Conservation (phyloP, 2,113 vertebrate genomes). For the Zosterops hypoxanthus region DNA sequence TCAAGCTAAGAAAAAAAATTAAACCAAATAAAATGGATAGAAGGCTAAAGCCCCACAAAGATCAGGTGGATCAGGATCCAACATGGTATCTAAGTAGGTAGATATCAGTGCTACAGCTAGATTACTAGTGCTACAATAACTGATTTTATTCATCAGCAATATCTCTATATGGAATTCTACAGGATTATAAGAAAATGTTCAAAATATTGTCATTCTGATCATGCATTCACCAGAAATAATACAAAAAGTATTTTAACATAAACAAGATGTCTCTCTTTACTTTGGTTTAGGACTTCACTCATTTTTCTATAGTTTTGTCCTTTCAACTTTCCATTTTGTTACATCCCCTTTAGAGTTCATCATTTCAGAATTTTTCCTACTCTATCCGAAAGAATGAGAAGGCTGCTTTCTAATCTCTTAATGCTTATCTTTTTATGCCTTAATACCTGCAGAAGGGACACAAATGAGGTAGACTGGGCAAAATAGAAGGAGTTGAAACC, state of each 20-base stretch:
- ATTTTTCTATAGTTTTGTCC: not conserved
- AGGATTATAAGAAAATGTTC: not conserved
- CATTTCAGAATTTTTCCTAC: not conserved
- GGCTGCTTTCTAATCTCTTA: not conserved
- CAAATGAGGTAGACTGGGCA: not conserved
- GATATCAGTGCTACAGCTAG: not conserved
- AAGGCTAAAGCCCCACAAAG: not conserved
- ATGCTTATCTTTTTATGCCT: not conserved
- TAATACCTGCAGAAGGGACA: not conserved
- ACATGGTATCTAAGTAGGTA: not conserved
- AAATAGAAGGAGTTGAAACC: not conserved
- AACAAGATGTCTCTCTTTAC: not conserved
- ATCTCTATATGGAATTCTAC: not conserved
- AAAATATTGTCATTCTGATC: not conserved
- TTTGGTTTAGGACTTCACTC: not conserved
- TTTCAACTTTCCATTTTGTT: not conserved
- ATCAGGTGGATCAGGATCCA: not conserved
- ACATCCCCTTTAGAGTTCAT: not conserved
- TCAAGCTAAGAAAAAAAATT: not conserved
- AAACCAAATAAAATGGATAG: not conserved
- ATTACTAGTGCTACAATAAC: not conserved
- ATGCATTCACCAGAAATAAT: not conserved
- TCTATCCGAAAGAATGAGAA: not conserved
- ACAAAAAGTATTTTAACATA: not conserved
- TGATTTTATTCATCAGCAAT: not conserved